A percentile compares a stretch with the other conserved stretches of the same genome.
phyloP scores from a whole-genome alignment of 2,888 invertebrate genomes.

The Platypus cylindrus region DNA sequence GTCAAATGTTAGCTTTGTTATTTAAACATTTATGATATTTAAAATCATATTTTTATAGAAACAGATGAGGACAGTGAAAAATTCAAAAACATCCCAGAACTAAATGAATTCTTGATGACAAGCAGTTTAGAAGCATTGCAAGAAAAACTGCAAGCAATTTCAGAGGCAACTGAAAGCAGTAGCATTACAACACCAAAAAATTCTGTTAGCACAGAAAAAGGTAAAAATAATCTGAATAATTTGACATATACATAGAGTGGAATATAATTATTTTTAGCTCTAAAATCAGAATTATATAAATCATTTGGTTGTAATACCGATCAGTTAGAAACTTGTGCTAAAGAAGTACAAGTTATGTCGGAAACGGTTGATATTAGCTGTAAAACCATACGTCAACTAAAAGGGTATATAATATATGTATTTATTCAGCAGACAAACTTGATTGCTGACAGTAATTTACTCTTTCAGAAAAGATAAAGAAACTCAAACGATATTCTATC shows the following conservation, averaged over 20 bases:
- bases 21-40: too few species aligned
- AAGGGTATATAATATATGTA: too few species aligned
- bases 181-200: slow-evolving; percentile 1
- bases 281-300: not conserved
- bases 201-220: not conserved
- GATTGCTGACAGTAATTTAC: too few species aligned
- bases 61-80: slow-evolving; percentile 6
- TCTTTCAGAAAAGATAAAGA: slow-evolving; percentile 2
- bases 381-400: too few species aligned
- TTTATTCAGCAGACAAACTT: too few species aligned
- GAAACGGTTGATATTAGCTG: not conserved
- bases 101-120: slow-evolving; percentile 2
- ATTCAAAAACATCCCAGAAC: slow-evolving; percentile 7
- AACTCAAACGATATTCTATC: too few species aligned
- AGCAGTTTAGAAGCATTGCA: slow-evolving; percentile 17
- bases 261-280: too few species aligned
- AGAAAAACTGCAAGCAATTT: slow-evolving; percentile 20
- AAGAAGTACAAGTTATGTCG: slow-evolving; percentile 3
- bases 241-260: not conserved
- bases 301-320: slow-evolving; percentile 4
- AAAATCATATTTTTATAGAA: not conserved
- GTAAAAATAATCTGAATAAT: slow-evolving; percentile 1
- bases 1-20: too few species aligned
- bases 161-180: slow-evolving; percentile 19
- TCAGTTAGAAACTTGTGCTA: not conserved